Conservation (phyloP, 2,888 invertebrate species). For the Drosophila affinis region DNA sequence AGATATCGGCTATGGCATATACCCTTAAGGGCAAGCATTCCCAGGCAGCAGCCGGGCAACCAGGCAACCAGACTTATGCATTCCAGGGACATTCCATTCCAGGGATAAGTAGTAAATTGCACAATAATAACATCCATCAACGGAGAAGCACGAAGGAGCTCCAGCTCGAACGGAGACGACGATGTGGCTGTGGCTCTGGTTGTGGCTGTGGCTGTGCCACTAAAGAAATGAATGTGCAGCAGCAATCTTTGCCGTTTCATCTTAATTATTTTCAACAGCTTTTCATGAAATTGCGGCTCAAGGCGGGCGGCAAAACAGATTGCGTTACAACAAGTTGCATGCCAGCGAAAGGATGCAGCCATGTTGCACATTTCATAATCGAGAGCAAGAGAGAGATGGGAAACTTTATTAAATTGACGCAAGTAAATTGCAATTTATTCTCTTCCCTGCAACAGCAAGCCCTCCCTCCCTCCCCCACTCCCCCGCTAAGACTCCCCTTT, state of each 20-base stretch:
- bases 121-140: slow-evolving; percentile 36
- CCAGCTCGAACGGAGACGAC: neutral
- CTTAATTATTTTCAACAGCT: slow-evolving; percentile 73
- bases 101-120: slow-evolving; percentile 25
- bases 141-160: neutral
- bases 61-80: neutral
- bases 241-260: slow-evolving; percentile 56
- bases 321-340: slow-evolving; percentile 56
- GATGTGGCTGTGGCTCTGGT: neutral
- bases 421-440: slow-evolving; percentile 73
- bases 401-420: slow-evolving; percentile 68
- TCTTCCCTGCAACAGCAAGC: slow-evolving; percentile 42
- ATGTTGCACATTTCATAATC: slow-evolving; percentile 6
- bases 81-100: neutral
- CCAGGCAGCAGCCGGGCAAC: neutral
- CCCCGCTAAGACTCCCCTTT: neutral
- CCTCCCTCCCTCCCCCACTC: neutral
- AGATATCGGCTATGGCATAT: neutral
- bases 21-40: neutral
- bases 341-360: slow-evolving; percentile 27
- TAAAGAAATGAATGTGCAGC: slow-evolving; percentile 28
- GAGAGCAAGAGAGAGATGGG: slow-evolving; percentile 9
- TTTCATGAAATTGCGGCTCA: slow-evolving; percentile 53
- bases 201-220: slow-evolving; percentile 7
- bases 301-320: slow-evolving; percentile 59